Percentiles rank a stretch among this genome's conserved stretches.
Evolutionary conservation across 2,888 invertebrate genomes (phyloP).

Genomic region (Drosophila histrio): DNA sequence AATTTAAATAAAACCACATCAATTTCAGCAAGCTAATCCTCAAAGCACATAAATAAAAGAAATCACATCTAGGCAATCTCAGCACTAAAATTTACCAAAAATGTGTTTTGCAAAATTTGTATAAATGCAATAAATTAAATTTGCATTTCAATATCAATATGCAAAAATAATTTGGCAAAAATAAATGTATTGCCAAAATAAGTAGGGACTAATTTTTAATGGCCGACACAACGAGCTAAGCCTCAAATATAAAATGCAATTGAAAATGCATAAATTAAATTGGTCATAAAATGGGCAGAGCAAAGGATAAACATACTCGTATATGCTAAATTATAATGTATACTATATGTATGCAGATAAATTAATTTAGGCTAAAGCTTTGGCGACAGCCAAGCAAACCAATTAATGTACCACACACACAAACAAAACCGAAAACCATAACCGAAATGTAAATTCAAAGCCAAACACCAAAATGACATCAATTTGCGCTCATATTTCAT

Average conservation of each 20-base stretch:
- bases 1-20: conserved; percentile 16
- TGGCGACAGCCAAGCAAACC: conserved; percentile 53
- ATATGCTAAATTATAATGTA: conserved; percentile 10
- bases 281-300: conserved; percentile 33
- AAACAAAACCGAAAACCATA: conserved; percentile 11
- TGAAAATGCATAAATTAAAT: conserved; percentile 60
- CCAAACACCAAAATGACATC: conserved; percentile 57
- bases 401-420: conserved; percentile 38
- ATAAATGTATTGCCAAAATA: conserved; percentile 48
- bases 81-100: conserved; percentile 8
- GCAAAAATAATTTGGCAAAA: conserved; percentile 43
- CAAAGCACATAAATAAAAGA: conserved; percentile 27
- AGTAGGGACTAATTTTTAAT: conserved; percentile 51
- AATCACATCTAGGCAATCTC: conserved; percentile 23
- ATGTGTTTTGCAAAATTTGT: conserved; percentile 8
- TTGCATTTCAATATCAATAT: conserved; percentile 17
- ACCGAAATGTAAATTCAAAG: conserved; percentile 43
- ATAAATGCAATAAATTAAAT: conserved; percentile 36
- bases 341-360: conserved; percentile 29
- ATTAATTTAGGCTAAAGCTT: conserved; percentile 50
- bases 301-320: too few relatives aligned
- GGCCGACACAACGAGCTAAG: conserved; percentile 24
- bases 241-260: conserved; percentile 50
- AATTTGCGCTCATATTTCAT: conserved; percentile 65
- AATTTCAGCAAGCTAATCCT: conserved; percentile 21